Base-by-base conservation (phyloP, 2,888 invertebrate genomes). In the Mycogona germanica region DNA sequence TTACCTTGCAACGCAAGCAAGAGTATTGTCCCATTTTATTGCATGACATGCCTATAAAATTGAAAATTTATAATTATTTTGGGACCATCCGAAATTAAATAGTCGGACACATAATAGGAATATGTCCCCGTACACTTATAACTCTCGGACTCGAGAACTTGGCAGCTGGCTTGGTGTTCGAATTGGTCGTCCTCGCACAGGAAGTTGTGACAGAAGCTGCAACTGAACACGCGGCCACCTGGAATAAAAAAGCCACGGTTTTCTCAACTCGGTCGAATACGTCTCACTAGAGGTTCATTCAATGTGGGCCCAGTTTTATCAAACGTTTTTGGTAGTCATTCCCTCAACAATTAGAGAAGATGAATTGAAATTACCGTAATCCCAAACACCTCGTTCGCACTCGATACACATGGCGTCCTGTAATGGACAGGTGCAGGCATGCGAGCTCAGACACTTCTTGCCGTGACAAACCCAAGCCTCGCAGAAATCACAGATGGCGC, bases 381-480 rank as follows among this genome's bases (percentile, higher is more conserved):
- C 92, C 91, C 92, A 95, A 5, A 95, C 91, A 3, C 84, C 83
- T 68, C 96, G 75, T 66, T 93, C 87, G 67, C 96, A 96, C 73
- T 96, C 95, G 42, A 82, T 74, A 66, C 96, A 96, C 35, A 80
- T 76, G 0, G 93, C 92, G 62, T 92, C 91, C 66, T 77, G 79
- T 48, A 96, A 73, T 0, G 93, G 88, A 66, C 96, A 96, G 1
- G 80, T 79, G 70, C 96, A 96, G 0, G 93, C 91, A 67, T 96
- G 96, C 0, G 79, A 73, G 38, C 84, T 84, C 28, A 96, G 76
- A 65, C 96, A 96, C 70, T 89, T 88, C 60, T 87, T 78, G 0
- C 92, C 89, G 67, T 96, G 96, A 64, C 96, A 96, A 38, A 96
- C 81, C 91, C 93, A 96, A 0, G 95, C 93, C 74, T 96, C 96